Evolutionary conservation across 2,888 invertebrate genomes (phyloP), one percentile per base, ranked within the genome.

Genomic region (Chesias legatella): DNA sequence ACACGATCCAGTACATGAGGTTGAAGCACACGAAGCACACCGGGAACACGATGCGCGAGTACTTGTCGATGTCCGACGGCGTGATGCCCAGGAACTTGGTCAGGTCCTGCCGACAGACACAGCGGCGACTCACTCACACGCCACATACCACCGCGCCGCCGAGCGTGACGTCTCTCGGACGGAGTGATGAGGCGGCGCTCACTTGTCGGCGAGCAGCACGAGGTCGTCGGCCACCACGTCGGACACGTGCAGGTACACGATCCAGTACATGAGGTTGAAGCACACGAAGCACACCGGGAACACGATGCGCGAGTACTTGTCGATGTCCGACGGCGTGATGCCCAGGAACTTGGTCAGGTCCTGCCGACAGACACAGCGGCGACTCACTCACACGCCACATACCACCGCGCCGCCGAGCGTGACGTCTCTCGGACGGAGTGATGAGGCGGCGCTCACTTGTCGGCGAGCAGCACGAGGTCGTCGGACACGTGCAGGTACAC

Each of bases 191-290:
- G 20, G 20, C 17, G 23, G 38, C 27, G 33, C 33, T 49, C 53
- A 67, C 54, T 67, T 66, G 59, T 76, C 79, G 90, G 92, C 84
- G 90, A 94, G 89, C 64, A 94, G 89, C 72, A 95, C 95, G 73
- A 96, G 90, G 88, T 95, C 95, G 82, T 95, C 95, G 73, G 95
- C 95, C 57, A 96, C 94, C 65, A 95, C 95, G 90, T 96, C 96
- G 77, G 95, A 95, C 84, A 96, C 96, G 91, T 96, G 95, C 73
- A 96, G 90, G 82, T 96, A 96, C 73, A 96, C 96, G 88, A 96
- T 96, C 96, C 96, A 96, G 90, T 96, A 96, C 96, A 96, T 96
- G 63, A 96, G 92, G 89, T 98, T 98, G 92, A 98, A 98, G 88
- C 97, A 95, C 61, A 98, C 94, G 90, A 98, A 98, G 89, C 97